These are phyloP conservation scores for Augochlora pura DNA, from an alignment of 1,140 invertebrate species.

Conservation along the genomic window DNA sequence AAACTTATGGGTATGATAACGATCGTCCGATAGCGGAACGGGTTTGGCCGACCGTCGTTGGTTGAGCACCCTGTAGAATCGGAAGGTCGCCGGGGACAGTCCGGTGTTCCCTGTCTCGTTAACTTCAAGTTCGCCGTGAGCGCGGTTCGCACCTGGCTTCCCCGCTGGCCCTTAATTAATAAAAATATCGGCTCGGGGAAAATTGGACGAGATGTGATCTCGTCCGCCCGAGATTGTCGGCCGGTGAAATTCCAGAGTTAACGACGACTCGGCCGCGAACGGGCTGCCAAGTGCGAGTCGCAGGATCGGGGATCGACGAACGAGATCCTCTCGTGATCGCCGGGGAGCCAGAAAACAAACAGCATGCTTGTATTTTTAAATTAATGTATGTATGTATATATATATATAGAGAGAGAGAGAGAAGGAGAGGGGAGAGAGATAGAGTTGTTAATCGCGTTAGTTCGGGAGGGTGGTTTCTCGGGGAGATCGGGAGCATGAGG, in stretches of 20 bases:
- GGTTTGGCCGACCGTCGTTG: too few species aligned
- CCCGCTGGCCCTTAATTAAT: neutral
- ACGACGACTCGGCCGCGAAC: too few species aligned
- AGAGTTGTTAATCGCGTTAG: slow-evolving; percentile 78
- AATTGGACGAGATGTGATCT: neutral
- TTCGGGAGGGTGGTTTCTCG: slow-evolving; percentile 56
- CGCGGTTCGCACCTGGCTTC: neutral
- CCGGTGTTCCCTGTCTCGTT: neutral
- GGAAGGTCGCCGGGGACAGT: neutral
- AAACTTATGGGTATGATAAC: too few species aligned
- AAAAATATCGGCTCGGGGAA: neutral
- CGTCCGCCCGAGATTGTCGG: neutral
- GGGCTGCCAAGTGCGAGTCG: neutral
- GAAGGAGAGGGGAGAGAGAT: too few species aligned
- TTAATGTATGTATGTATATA: slow-evolving; percentile 62
- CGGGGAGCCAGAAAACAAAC: slow-evolving; percentile 56
- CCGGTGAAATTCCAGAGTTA: too few species aligned
- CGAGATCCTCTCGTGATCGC: neutral
- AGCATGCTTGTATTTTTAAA: slow-evolving; percentile 74
- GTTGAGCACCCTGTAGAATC: too few species aligned
- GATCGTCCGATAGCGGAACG: too few species aligned
- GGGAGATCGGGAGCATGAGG: slow-evolving; percentile 54
- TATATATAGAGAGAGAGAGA: too few species aligned
- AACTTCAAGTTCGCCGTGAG: neutral
- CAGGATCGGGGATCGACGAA: neutral